Percentiles rank a stretch among this genome's conserved stretches.
Conservation (phyloP, 2,113 vertebrate species). For the Esox niger region DNA sequence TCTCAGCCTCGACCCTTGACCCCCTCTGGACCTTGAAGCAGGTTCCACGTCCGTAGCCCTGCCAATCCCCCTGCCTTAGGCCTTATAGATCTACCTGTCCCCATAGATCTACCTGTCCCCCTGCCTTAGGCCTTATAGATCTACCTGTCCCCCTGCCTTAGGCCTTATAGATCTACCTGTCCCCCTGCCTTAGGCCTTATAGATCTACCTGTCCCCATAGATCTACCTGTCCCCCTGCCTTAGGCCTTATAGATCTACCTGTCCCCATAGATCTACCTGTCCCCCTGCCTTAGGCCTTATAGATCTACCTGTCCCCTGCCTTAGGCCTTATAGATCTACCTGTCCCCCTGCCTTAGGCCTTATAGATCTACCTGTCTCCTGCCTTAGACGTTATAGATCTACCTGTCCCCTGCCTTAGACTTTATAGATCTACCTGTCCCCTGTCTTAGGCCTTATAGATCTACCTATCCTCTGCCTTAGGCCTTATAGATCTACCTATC, state of each 20-base stretch:
- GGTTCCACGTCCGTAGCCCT: slow-evolving; percentile 43
- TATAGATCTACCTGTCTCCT: too few relatives aligned
- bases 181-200: slow-evolving; percentile 51
- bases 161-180: slow-evolving; percentile 16
- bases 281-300: slow-evolving; percentile 51
- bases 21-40: too few relatives aligned
- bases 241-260: slow-evolving; percentile 44
- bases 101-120: slow-evolving; percentile 1
- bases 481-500: too few relatives aligned
- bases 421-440: too few relatives aligned
- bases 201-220: too few relatives aligned
- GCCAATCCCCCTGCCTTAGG: slow-evolving; percentile 18
- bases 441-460: too few relatives aligned
- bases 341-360: slow-evolving; percentile 48
- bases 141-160: slow-evolving; percentile 45
- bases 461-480: too few relatives aligned
- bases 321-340: too few relatives aligned
- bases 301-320: too few relatives aligned
- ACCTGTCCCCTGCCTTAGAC: slow-evolving; percentile 10
- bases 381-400: too few relatives aligned
- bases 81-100: too few relatives aligned
- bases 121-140: slow-evolving; percentile 55
- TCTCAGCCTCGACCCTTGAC: slow-evolving; percentile 15
- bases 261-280: not conserved
- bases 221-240: slow-evolving; percentile 34